Percentiles rank a stretch among this genome's conserved stretches.
phyloP scores from a whole-genome alignment of 2,113 vertebrate genomes.

The human region DNA sequence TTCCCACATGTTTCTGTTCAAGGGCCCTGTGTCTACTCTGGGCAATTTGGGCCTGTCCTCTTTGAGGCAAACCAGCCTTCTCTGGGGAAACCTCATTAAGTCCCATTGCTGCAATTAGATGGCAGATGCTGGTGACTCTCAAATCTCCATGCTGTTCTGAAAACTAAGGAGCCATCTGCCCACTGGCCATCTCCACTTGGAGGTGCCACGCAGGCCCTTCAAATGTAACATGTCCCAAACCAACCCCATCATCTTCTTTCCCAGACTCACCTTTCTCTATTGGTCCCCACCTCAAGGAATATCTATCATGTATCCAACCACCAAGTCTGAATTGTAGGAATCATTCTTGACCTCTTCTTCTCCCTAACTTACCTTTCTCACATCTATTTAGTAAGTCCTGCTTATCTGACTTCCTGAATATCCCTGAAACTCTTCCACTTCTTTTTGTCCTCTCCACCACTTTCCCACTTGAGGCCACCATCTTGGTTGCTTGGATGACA shows the following conservation, averaged over 20 bases:
- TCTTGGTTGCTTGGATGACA: background rate
- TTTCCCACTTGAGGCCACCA: background rate
- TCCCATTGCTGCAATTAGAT: background rate
- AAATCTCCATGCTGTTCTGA: background rate
- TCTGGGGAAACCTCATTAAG: background rate
- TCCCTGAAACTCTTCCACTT: background rate
- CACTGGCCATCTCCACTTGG: background rate
- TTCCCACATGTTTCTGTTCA: background rate
- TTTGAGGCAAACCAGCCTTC: background rate
- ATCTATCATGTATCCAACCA: background rate
- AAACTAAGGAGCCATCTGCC: background rate
- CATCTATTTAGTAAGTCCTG: background rate
- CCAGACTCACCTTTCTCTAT: background rate
- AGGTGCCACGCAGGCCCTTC: background rate
- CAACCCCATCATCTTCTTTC: background rate
- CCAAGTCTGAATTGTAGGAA: background rate
- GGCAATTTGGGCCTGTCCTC: background rate
- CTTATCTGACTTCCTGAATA: background rate
- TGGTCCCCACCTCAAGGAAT: background rate
- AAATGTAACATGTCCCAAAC: background rate
- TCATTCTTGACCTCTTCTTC: background rate
- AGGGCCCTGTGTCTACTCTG: fast-evolving
- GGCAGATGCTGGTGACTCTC: background rate
- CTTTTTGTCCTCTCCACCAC: background rate
- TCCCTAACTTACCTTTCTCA: background rate